Percentiles rank a stretch among this genome's conserved stretches.
These are phyloP conservation scores for Drosophila guanche DNA, from an alignment of 1,140 invertebrate species.

Conservation along the genomic window DNA sequence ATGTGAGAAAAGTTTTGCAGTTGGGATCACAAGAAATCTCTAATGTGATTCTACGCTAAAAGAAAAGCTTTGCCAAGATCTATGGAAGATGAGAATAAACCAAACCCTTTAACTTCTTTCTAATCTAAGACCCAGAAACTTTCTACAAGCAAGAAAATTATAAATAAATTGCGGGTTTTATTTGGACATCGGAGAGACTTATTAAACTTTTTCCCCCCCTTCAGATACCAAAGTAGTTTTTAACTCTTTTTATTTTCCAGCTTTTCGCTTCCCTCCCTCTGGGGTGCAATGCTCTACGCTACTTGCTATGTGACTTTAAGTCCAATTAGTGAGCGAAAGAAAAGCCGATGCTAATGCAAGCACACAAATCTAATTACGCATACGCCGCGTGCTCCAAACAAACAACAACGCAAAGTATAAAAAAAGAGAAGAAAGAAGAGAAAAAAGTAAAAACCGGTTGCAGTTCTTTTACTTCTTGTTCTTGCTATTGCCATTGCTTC, in stretches of 20 bases:
- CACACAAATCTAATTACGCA: slow-evolving; percentile 72
- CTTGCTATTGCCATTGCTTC: slow-evolving; percentile 8
- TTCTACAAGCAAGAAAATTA: too few relatives aligned
- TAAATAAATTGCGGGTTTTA: too few relatives aligned
- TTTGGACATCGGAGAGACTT: too few relatives aligned
- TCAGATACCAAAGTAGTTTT: too few relatives aligned
- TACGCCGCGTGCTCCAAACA: slow-evolving; percentile 51
- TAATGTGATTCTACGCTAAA: too few relatives aligned
- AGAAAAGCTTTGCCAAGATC: too few relatives aligned
- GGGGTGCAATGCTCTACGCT: slow-evolving; percentile 39
- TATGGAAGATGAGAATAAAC: too few relatives aligned
- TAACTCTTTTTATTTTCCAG: neutral
- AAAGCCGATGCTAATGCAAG: slow-evolving; percentile 23
- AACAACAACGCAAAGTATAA: slow-evolving; percentile 15
- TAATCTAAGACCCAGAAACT: too few relatives aligned
- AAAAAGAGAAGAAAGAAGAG: neutral
- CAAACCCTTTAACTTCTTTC: too few relatives aligned
- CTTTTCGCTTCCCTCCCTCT: slow-evolving; percentile 9
- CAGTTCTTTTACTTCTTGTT: slow-evolving; percentile 10
- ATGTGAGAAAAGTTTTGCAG: too few relatives aligned
- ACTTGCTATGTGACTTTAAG: slow-evolving; percentile 28
- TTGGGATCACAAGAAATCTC: too few relatives aligned
- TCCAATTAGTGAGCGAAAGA: slow-evolving; percentile 59
- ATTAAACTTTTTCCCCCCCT: too few relatives aligned
- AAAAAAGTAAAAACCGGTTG: slow-evolving; percentile 46